Evolutionary conservation across 2,113 vertebrate genomes (phyloP).

Genomic region (Petaurus breviceps): DNA sequence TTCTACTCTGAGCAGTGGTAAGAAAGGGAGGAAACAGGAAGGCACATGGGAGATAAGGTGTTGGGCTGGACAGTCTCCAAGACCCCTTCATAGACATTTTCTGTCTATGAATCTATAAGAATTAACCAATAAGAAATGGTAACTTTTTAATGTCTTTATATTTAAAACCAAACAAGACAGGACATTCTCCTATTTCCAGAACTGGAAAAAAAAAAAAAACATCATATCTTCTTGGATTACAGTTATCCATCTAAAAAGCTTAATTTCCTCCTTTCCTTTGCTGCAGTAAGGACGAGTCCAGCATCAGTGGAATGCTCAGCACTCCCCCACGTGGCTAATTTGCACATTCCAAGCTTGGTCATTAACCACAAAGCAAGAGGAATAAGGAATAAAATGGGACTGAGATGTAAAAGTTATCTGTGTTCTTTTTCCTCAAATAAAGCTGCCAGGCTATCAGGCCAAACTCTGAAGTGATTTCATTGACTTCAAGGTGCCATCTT

Average conservation of each 20-base stretch:
- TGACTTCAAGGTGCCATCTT: background rate
- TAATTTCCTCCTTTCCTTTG: background rate
- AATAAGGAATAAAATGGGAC: background rate
- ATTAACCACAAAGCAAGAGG: background rate
- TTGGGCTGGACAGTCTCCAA: background rate
- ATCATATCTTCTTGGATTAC: background rate
- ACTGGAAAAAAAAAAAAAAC: background rate
- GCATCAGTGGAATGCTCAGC: background rate
- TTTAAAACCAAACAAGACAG: background rate
- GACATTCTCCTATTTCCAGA: background rate
- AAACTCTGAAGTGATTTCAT: background rate
- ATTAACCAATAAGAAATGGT: background rate
- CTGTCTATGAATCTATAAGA: background rate
- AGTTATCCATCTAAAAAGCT: background rate
- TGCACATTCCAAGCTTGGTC: background rate
- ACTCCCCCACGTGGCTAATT: background rate
- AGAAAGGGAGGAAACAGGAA: background rate
- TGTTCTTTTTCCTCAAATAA: background rate
- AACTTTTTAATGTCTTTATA: background rate
- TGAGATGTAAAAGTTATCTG: background rate
- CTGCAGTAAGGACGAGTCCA: background rate
- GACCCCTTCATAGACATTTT: background rate
- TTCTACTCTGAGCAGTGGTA: background rate
- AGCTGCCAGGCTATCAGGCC: background rate
- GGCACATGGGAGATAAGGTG: background rate